phyloP scores from a whole-genome alignment of 2,113 vertebrate genomes.

The Cyphomyrus plagiostoma region DNA sequence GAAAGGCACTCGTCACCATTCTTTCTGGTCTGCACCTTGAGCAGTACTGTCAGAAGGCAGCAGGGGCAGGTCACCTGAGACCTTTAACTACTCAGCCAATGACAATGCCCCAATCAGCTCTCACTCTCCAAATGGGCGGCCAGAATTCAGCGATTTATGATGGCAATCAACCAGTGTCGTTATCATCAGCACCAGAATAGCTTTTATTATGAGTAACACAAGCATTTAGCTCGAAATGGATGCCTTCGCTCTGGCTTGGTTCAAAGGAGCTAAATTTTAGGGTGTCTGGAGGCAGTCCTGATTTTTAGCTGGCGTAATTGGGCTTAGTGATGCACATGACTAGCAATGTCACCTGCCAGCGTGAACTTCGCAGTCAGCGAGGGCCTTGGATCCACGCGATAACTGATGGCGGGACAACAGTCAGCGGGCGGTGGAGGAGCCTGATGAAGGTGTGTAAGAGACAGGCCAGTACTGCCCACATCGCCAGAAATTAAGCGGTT shows the following conservation, averaged over 20 bases:
- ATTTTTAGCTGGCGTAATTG: neutral
- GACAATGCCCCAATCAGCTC: neutral
- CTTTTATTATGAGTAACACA: constrained; percentile 6
- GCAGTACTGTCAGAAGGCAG: neutral
- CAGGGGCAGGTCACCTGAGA: neutral
- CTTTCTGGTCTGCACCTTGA: neutral
- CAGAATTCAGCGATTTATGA: neutral
- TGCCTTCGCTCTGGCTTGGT: neutral
- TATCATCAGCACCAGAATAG: neutral
- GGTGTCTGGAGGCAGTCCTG: neutral
- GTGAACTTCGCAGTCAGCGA: neutral
- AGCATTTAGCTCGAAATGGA: neutral
- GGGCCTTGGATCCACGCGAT: neutral
- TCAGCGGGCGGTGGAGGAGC: too few species aligned
- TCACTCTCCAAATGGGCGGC: neutral
- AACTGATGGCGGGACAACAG: neutral
- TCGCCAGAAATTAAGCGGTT: neutral
- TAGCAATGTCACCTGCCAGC: neutral
- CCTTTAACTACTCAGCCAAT: neutral
- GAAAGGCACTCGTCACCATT: neutral
- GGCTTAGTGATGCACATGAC: neutral
- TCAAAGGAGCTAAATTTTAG: neutral
- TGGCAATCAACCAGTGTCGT: neutral
- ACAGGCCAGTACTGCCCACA: neutral
- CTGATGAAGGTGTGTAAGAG: neutral